phyloP scores from a whole-genome alignment of 2,888 invertebrate genomes.

The Thymelicus acteon region DNA sequence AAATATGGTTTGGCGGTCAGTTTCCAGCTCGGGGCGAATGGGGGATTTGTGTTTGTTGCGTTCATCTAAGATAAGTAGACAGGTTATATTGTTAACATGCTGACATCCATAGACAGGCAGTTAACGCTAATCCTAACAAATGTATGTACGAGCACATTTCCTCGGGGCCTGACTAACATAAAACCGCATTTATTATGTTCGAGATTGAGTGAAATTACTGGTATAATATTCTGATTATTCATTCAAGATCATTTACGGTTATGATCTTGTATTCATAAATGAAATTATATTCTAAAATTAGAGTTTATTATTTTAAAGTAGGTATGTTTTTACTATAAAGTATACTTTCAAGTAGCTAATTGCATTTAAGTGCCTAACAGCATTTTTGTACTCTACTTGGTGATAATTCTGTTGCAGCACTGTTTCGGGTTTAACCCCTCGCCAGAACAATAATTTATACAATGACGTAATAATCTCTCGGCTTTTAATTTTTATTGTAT shows the following conservation, averaged over 20 bases:
- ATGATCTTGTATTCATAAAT: background rate
- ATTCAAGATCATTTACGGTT: constrained; percentile 3
- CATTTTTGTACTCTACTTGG: background rate
- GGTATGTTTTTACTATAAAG: too few relatives aligned
- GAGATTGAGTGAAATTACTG: background rate
- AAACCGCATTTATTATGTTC: constrained; percentile 2
- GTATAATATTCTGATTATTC: background rate
- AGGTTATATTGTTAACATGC: constrained; percentile 57
- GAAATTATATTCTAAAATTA: background rate
- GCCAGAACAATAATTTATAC: background rate
- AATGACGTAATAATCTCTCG: background rate
- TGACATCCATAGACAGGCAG: constrained; percentile 55
- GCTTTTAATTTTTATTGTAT: constrained; percentile 5
- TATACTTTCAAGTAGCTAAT: too few relatives aligned
- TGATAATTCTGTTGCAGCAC: background rate
- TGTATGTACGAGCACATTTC: constrained; percentile 41
- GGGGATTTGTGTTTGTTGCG: constrained; percentile 52
- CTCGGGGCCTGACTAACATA: constrained; percentile 26
- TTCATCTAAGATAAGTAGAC: constrained; percentile 62
- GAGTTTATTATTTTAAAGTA: background rate
- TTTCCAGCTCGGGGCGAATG: constrained; percentile 50
- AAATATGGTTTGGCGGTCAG: constrained; percentile 65
- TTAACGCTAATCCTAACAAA: constrained; percentile 51
- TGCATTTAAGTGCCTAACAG: background rate
- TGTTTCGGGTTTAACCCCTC: background rate